A percentile compares a stretch with the other conserved stretches of the same genome.
Evolutionary conservation across 2,797 vertebrate genomes (phyloP).

Genomic region (Hydrolagus colliei): DNA sequence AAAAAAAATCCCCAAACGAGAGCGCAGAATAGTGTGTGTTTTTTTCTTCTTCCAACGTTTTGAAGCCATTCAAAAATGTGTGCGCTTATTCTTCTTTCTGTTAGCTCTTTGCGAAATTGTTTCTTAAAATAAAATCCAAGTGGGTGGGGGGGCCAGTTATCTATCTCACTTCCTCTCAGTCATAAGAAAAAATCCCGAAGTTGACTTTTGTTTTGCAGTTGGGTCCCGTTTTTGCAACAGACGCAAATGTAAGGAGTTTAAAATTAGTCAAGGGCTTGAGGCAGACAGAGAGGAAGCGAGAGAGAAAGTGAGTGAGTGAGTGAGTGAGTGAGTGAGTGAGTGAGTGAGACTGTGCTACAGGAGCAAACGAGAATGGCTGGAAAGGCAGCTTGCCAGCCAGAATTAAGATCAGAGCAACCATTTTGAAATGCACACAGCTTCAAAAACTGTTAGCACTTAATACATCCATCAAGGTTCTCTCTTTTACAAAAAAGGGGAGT

Average conservation of each 20-base stretch:
- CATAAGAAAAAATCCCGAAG: no score
- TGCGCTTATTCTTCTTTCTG: neutral
- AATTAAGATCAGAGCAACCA: neutral
- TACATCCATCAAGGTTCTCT: neutral
- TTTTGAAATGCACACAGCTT: neutral
- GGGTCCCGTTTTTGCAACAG: neutral
- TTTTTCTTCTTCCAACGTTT: no score
- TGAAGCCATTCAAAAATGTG: constrained; percentile 7
- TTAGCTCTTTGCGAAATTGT: neutral
- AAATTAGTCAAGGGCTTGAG: neutral
- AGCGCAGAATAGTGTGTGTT: no score
- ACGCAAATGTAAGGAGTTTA: neutral
- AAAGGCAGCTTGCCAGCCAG: neutral
- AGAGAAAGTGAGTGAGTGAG: neutral
- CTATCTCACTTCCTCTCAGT: no score
- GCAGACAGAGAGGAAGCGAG: no score
- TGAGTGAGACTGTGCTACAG: neutral
- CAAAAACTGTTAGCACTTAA: neutral
- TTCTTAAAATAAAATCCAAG: neutral
- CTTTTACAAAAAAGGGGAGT: neutral
- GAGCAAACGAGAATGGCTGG: neutral
- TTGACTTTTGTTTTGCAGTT: no score
- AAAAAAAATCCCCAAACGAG: no score
- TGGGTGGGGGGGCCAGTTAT: no score
- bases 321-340: neutral